Evolutionary conservation across 2,888 invertebrate genomes (phyloP), one percentile per base, ranked within the genome.

Genomic region (Dryobotodes eremita): DNA sequence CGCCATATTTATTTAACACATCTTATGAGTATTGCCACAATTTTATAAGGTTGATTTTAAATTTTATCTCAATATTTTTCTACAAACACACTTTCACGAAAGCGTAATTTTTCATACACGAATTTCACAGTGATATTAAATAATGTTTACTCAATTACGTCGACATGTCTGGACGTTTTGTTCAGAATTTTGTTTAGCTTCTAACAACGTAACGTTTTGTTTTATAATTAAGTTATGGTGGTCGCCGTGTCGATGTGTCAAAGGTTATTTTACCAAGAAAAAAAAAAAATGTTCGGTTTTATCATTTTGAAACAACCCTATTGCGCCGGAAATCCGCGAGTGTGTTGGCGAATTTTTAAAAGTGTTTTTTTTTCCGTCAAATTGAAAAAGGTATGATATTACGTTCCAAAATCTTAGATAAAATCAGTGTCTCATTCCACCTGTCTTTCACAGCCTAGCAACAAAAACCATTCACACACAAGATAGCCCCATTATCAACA

Each of bases 91-190:
- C 11, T 26, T 7, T 64, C 26, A 36, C 8, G 10, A 31, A 61
- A 46, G 17, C 17, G 0, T 23, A 42, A n/a, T 55, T 75, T 72
- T 62, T 75, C 23, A 64, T 36, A 48, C 62, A 53, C 20, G 26
- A 53, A 69, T 55, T 55, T 76, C 59, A 65, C 70, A 76, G 31
- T 68, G 50, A 76, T 75, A 71, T 86, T 79, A 61, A 77, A 77
- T 72, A 62, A 75, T 68, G 66, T 86, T 79, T 80, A 72, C 74
- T 80, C 79, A 85, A 84, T 85, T 85, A 84, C 59, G 70, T 66
- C 23, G 48, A 61, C 77, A 23, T 79, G 82, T 74, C 66, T 36
- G 61, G 46, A 65, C 11, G 50, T 72, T 84, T 72, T 76, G 53
- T 23, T 70, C 46, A 42, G 50, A 79, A 77, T 75, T 75, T 80